A percentile compares a stretch with the other conserved stretches of the same genome.
Conservation (phyloP, 2,888 invertebrate species). For the Dysmachus trigonus region DNA sequence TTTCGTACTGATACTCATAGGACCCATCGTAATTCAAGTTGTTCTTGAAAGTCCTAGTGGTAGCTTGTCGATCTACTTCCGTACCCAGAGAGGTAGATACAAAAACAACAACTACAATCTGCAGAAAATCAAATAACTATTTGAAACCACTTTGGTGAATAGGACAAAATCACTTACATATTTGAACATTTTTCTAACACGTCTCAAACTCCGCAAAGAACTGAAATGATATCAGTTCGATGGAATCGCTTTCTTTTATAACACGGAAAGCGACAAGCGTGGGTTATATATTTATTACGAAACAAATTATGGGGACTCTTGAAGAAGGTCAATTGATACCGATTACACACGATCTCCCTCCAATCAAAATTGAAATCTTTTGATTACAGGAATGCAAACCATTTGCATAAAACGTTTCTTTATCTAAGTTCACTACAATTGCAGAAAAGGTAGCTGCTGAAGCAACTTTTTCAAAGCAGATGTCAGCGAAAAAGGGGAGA, state of each 20-base stretch:
- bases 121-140: background rate
- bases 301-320: background rate
- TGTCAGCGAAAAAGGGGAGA: background rate
- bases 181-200: background rate
- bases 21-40: constrained; percentile 60
- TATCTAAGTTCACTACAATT: background rate
- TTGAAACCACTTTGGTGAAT: background rate
- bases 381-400: background rate
- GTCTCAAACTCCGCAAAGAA: background rate
- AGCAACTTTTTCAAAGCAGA: background rate
- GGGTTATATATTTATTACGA: background rate
- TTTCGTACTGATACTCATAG: constrained; percentile 66
- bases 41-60: background rate
- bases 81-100: background rate
- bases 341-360: background rate
- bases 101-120: background rate
- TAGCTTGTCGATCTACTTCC: constrained; percentile 7
- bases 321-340: background rate
- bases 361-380: background rate
- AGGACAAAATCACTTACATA: background rate
- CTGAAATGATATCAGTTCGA: background rate
- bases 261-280: background rate
- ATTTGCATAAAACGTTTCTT: background rate
- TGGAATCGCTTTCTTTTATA: background rate
- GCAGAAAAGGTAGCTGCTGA: background rate